A percentile compares a stretch with the other conserved stretches of the same genome.
Evolutionary conservation across 1,140 invertebrate species (phyloP).

Genomic region (Hormaphis cornu): DNA sequence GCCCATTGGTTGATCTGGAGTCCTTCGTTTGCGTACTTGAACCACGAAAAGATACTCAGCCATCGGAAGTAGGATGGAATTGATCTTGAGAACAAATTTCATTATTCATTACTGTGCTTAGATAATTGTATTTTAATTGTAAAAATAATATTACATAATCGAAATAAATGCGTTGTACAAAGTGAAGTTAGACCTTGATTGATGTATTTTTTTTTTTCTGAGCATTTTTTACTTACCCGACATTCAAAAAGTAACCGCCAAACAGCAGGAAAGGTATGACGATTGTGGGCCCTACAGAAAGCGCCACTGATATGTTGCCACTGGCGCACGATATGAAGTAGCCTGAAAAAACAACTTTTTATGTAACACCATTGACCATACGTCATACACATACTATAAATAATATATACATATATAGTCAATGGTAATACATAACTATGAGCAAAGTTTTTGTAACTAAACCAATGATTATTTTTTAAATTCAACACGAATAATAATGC

Average conservation of each 20-base stretch:
- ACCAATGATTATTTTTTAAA: no score
- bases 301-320: constrained; percentile 67
- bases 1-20: constrained; percentile 90
- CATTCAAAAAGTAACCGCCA: constrained; percentile 92
- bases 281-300: constrained; percentile 79
- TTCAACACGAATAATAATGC: no score
- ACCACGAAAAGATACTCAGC: constrained; percentile 91
- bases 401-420: no score
- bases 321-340: constrained; percentile 82
- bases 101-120: not conserved
- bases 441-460: no score
- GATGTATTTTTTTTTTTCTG: no score
- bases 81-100: constrained; percentile 50
- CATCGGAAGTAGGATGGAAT: constrained; percentile 81
- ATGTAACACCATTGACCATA: no score
- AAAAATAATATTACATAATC: not conserved
- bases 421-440: no score
- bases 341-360: constrained; percentile 48
- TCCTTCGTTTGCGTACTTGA: constrained; percentile 87
- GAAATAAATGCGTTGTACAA: not conserved
- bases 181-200: no score
- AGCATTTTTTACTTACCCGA: constrained; percentile 51
- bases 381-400: no score
- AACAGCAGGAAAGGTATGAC: constrained; percentile 89
- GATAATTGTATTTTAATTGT: not conserved